Evolutionary conservation across 2,797 vertebrate species (phyloP).

Genomic region (Anableps anableps): DNA sequence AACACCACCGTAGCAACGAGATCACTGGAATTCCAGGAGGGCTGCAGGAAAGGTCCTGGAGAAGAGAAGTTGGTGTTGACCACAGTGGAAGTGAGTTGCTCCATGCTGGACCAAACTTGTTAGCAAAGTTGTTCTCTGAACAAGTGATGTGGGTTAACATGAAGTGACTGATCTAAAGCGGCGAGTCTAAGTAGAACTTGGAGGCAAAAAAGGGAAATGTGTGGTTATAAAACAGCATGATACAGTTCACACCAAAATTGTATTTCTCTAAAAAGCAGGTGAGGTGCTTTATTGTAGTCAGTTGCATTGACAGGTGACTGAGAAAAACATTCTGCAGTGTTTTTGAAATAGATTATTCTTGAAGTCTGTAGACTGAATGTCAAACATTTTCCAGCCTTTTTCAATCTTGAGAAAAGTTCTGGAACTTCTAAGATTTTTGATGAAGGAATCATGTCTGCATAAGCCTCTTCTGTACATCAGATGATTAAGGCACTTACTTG

Average conservation of each 20-base stretch:
- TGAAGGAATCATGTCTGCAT: neutral
- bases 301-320: neutral
- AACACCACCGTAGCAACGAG: neutral
- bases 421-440: neutral
- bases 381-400: neutral
- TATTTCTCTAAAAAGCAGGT: neutral
- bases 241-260: neutral
- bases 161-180: neutral
- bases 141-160: neutral
- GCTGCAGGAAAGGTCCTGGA: neutral
- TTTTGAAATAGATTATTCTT: neutral
- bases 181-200: neutral
- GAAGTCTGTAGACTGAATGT: neutral
- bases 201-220: neutral
- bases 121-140: neutral
- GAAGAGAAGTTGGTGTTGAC: slow-evolving; percentile 6
- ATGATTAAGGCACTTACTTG: too few relatives aligned
- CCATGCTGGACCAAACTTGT: slow-evolving; percentile 14
- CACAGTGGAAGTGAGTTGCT: slow-evolving; percentile 2
- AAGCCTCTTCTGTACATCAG: neutral
- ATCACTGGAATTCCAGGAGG: neutral
- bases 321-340: neutral
- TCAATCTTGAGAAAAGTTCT: neutral
- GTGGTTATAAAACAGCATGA: neutral
- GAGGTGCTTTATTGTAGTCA: neutral